Percentiles rank a stretch among this genome's conserved stretches.
Evolutionary conservation across 37 sponge, comb jelly and placozoan genomes (phyloP).

Genomic region (Diacarnus erythraeanus): DNA sequence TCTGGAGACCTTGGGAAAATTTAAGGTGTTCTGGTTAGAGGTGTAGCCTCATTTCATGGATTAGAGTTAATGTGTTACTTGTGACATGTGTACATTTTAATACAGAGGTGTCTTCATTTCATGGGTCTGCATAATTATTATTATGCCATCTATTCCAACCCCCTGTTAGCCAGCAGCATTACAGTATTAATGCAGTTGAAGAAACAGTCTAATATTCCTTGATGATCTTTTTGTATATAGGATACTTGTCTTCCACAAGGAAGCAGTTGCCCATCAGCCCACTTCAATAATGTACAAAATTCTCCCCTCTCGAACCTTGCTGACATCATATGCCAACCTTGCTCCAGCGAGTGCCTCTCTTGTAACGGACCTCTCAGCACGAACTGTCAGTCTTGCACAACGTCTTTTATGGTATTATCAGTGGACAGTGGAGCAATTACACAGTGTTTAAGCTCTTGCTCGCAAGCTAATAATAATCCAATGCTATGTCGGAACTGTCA

Average conservation of each 20-base stretch:
- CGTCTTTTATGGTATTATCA: neutral
- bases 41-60: too few relatives aligned
- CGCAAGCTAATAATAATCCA: neutral
- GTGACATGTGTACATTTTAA: too few relatives aligned
- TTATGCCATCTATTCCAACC: too few relatives aligned
- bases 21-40: too few relatives aligned
- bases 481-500: conserved; percentile 15
- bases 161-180: too few relatives aligned
- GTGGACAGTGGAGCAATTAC: neutral
- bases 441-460: conserved; percentile 5
- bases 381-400: conserved; percentile 19
- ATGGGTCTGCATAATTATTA: too few relatives aligned
- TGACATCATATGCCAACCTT: conserved; percentile 20
- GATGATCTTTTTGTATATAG: too few relatives aligned
- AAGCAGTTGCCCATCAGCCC: neutral
- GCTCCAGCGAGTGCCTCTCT: conserved; percentile 1
- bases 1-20: too few relatives aligned
- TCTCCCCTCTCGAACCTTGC: neutral
- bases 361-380: conserved; percentile 7
- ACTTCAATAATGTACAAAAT: neutral
- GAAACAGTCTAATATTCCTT: too few relatives aligned
- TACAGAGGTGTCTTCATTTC: too few relatives aligned
- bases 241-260: neutral
- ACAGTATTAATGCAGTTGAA: too few relatives aligned
- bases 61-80: too few relatives aligned